These are phyloP conservation scores for Drosophila virilis DNA, from an alignment of 1,140 invertebrate species.

Conservation along the genomic window DNA sequence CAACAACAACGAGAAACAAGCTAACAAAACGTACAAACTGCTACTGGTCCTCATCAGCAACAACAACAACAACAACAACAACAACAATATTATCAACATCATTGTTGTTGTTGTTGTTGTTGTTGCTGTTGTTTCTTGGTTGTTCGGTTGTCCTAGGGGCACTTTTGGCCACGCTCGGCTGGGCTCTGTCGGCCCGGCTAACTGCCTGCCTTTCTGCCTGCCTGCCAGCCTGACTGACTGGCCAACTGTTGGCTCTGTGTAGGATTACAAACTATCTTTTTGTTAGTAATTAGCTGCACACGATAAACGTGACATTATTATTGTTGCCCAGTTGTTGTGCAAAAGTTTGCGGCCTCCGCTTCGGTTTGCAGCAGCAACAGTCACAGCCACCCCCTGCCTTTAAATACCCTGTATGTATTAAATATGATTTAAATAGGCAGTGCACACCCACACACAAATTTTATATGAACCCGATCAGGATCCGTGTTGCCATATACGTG, in stretches of 20 bases:
- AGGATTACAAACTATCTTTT: conserved; percentile 82
- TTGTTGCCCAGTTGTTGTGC: conserved; percentile 75
- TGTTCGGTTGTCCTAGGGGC: conserved; percentile 60
- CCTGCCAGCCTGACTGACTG: conserved; percentile 21
- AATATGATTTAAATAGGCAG: background rate
- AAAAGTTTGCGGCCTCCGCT: conserved; percentile 56
- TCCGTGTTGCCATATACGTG: no score
- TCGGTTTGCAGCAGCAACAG: conserved; percentile 20
- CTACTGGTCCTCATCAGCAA: conserved; percentile 58
- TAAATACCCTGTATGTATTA: background rate
- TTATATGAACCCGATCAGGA: background rate
- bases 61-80: conserved; percentile 32
- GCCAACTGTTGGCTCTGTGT: conserved; percentile 39
- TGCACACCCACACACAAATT: background rate
- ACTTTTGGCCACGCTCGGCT: conserved; percentile 73
- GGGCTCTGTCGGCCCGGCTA: conserved; percentile 37
- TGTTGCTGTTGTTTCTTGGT: conserved; percentile 25
- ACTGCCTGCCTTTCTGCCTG: conserved; percentile 21
- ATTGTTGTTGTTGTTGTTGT: conserved; percentile 9
- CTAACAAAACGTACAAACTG: conserved; percentile 41
- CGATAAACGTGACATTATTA: conserved; percentile 83
- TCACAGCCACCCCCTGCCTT: background rate
- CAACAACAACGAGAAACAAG: conserved; percentile 25
- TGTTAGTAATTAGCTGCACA: conserved; percentile 83
- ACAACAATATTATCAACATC: conserved; percentile 26